phyloP scores from a whole-genome alignment of 2,113 vertebrate genomes.

The Cisticola juncidis region DNA sequence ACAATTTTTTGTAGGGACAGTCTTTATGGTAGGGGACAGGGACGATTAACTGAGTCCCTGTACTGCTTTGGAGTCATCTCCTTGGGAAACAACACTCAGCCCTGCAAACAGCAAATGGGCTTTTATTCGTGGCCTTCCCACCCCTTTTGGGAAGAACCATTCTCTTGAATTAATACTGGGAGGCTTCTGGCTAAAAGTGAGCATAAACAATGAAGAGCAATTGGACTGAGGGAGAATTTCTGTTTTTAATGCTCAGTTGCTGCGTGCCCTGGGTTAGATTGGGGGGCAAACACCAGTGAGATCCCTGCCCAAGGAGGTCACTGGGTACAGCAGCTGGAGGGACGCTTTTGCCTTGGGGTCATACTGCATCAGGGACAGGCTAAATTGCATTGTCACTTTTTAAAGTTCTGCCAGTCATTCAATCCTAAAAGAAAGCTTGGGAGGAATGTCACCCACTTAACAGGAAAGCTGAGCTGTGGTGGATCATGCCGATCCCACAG shows the following conservation, averaged over 20 bases:
- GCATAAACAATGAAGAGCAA: background rate
- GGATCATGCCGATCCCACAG: background rate
- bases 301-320: background rate
- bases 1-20: too few relatives aligned
- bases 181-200: background rate
- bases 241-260: background rate
- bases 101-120: background rate
- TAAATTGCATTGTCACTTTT: background rate
- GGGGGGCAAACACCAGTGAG: background rate
- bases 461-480: fast-evolving
- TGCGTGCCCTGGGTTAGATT: background rate
- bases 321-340: background rate
- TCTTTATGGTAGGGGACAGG: background rate
- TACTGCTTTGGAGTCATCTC: background rate
- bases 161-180: background rate
- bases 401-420: background rate
- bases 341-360: background rate
- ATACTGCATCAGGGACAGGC: background rate
- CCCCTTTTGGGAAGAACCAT: background rate
- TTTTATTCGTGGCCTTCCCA: background rate
- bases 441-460: background rate
- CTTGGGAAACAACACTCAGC: background rate
- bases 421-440: background rate
- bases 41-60: background rate
- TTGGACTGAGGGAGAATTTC: background rate